Base-by-base conservation (phyloP, 37 sponge, comb jelly and placozoan species). In the Beroe forskalii region DNA sequence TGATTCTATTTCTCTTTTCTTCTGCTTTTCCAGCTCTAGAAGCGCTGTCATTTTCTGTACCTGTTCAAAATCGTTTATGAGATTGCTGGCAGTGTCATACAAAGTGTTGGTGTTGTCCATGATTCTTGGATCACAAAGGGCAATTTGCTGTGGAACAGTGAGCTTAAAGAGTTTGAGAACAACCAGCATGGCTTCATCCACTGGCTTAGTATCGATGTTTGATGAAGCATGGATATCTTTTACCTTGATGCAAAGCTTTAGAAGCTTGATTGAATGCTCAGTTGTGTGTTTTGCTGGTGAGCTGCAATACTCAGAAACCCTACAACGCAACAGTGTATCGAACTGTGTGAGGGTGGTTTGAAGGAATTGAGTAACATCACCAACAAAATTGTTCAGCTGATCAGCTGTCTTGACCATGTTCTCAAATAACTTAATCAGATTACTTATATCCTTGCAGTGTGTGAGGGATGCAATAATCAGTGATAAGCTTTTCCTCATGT, bases 351-450 rank as follows among this genome's bases (percentile, higher is more conserved):
- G 48, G 55, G 40, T 80, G 1, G 86, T 44, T 24, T 80, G 86
- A 35, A 80, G 86, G 86, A 80, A 80, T 9, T 32, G 86, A 23
- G 86, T 44, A 22, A 80, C 86, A 80, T 80, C 86, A 1, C 86
- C 86, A 23, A 80, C 86, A 80, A 80, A 80, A 25, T 80, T 80
- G 55, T 80, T 80, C 30, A 80, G 86, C 20, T 80, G 86, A 23
- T 80, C 86, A n/a, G 86, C 86, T 80, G 86, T 80, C 40, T 80
- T 80, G 3, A 80, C 86, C 86, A 80, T 80, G 48, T 80, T 80
- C 55, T 80, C 86, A 23, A 80, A 80, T 37, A 80, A 43, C 28
- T 43, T 80, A 4, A 80, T 80, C 30, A 80, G 86, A 25, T 80
- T 80, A 24, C 86, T 80, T 32, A 80, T 80, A 48, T 80, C 86